Evolutionary conservation across 2,113 vertebrate genomes (phyloP).

Genomic region (Pelmatolapia mariae): DNA sequence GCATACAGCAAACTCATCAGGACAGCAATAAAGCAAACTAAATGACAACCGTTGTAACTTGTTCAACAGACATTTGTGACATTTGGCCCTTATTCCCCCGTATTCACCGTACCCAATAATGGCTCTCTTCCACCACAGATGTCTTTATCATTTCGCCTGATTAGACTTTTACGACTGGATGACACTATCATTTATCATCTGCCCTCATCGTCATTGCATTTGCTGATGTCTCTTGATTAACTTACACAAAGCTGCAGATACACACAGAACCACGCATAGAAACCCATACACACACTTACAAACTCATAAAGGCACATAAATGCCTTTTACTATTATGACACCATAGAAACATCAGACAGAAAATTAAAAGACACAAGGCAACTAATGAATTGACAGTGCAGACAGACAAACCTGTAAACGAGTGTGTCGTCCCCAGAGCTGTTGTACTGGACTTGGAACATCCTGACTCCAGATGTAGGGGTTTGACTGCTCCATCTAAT

Average conservation of each 20-base stretch:
- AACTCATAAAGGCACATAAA: not conserved
- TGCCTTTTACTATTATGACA: not conserved
- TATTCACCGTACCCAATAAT: not conserved
- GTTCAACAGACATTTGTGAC: not conserved
- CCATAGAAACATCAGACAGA: not conserved
- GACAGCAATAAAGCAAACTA: not conserved
- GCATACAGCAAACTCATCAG: not conserved
- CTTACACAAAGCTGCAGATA: not conserved
- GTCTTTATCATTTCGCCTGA: constrained; percentile 44
- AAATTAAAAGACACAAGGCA: not conserved
- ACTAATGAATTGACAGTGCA: not conserved
- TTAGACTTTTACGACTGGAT: constrained; percentile 23
- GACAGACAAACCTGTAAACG: constrained; percentile 83
- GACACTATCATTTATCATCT: constrained; percentile 31
- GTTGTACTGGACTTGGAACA: constrained; percentile 98
- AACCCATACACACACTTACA: not conserved
- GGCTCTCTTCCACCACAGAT: constrained; percentile 7
- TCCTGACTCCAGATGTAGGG: constrained; percentile 77
- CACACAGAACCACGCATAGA: not conserved
- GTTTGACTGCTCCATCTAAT: constrained; percentile 86
- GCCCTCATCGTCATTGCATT: constrained; percentile 1
- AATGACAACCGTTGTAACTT: not conserved
- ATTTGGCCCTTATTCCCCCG: not conserved
- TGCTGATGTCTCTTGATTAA: constrained; percentile 12
- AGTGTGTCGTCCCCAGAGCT: constrained; percentile 86